Base-by-base conservation (phyloP, 2,797 vertebrate species). In the Alca torda region DNA sequence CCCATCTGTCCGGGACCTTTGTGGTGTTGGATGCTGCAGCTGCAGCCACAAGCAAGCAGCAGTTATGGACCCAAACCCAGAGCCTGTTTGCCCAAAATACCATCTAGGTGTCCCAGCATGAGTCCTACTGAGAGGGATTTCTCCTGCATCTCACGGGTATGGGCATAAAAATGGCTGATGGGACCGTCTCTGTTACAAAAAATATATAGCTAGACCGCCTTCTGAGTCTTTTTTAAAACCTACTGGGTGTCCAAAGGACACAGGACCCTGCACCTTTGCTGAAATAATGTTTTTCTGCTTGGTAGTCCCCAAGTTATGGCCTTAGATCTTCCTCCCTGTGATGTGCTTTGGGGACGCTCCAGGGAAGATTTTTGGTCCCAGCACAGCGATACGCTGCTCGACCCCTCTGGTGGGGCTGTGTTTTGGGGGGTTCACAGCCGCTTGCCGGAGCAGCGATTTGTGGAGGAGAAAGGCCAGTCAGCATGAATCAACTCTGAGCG, bases 381-480 rank as follows among this genome's bases (percentile, higher is more conserved):
- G 67, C 53, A 37, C 57, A 79, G 67, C 0, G 0, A 59, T 8
- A 12, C 0, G 0, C 51, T 51, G 17, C 18, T 41, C 5, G 2
- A 9, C 14, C 13, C 23, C 31, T 5, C n/a, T 3, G 0, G 23
- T 2, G 4, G 24, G 51, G 16, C 48, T 54, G 39, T 41, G 43
- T 59, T 90, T 78, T 0, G 1, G 15, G 48, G 10, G 8, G 12
- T 31, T 64, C 4, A 0, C 4, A 3, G 48, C 41, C 2, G 0
- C 35, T 51, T n/a, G 13, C 48, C 0, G 0, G 31, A 79, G 53
- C 65, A 82, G 56, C 0, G 0, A 37, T 30, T 46, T 48, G 23
- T 3, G 1, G 54, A 65, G 31, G 9, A 92, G 75, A 72, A 90
- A 70, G 37, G 39, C 39, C 13, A 5, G 46, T 75, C 1, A 0